These are phyloP conservation scores for Anoncus sp. DNA, from an alignment of 2,888 invertebrate genomes.

Conservation along the genomic window DNA sequence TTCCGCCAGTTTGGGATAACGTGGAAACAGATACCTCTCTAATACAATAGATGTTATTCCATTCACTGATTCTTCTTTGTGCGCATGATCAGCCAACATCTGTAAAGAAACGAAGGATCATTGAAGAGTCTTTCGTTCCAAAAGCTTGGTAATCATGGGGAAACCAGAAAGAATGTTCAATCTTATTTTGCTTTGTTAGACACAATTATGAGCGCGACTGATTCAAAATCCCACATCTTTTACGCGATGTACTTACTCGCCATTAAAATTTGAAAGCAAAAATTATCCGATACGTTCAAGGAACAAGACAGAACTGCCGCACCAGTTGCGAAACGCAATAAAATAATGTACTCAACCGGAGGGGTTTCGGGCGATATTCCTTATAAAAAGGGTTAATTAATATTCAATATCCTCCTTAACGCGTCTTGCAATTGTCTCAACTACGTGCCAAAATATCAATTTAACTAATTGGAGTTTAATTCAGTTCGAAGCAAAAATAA, in stretches of 20 bases:
- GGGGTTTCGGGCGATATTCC: no score
- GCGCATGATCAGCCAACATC: slow-evolving; percentile 89
- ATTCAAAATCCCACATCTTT: neutral
- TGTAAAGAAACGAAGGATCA: slow-evolving; percentile 79
- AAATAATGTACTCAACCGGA: no score
- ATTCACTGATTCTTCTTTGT: slow-evolving; percentile 88
- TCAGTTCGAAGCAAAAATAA: slow-evolving; percentile 18
- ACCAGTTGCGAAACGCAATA: no score
- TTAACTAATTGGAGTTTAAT: no score
- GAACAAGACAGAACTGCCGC: no score
- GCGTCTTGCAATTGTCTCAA: no score
- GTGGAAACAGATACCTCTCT: slow-evolving; percentile 91
- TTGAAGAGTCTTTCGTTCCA: neutral
- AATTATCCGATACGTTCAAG: no score
- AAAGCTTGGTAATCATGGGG: neutral
- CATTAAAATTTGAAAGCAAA: slow-evolving; percentile 28
- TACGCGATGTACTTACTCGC: slow-evolving; percentile 29
- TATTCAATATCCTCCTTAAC: no score
- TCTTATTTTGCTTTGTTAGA: slow-evolving; percentile 1
- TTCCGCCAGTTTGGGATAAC: slow-evolving; percentile 89
- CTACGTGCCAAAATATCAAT: no score
- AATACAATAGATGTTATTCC: slow-evolving; percentile 89
- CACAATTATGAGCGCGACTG: neutral
- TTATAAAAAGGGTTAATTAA: no score
- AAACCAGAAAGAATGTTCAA: slow-evolving; percentile 17